Conservation (phyloP, 2,797 vertebrate species). For the Sphenopsis melanotis region DNA sequence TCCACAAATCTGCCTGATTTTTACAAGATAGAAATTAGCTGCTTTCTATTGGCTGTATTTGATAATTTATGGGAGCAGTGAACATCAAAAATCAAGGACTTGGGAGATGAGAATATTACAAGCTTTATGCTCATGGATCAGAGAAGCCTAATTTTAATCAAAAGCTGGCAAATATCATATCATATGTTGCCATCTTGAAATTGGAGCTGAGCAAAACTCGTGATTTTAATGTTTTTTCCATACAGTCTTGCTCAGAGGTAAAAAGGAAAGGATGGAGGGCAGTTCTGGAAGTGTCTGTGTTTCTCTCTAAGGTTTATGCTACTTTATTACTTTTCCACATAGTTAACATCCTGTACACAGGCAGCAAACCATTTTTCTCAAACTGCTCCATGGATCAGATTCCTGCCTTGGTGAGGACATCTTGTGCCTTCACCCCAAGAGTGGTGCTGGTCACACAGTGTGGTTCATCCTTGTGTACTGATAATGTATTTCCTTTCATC, state of each 20-base stretch:
- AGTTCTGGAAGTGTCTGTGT: neutral
- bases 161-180: neutral
- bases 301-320: neutral
- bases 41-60: neutral
- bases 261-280: neutral
- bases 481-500: conserved; percentile 46
- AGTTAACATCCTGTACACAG: conserved; percentile 4
- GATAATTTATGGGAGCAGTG: neutral
- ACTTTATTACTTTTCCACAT: conserved; percentile 35
- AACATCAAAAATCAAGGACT: conserved; percentile 28
- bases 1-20: conserved; percentile 10
- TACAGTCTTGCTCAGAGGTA: neutral
- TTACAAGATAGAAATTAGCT: neutral
- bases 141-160: conserved; percentile 26
- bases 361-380: neutral
- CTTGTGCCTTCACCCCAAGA: neutral
- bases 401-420: neutral
- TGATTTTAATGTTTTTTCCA: conserved; percentile 24
- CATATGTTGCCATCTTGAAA: conserved; percentile 13
- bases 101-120: conserved; percentile 18
- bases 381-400: neutral
- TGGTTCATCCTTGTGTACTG: neutral
- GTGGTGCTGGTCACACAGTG: neutral
- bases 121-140: neutral
- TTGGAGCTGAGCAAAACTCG: neutral